Percentiles rank a stretch among this genome's conserved stretches.
These are phyloP conservation scores for Ginglymostoma cirratum DNA, from an alignment of 2,113 vertebrate species.

Conservation along the genomic window DNA sequence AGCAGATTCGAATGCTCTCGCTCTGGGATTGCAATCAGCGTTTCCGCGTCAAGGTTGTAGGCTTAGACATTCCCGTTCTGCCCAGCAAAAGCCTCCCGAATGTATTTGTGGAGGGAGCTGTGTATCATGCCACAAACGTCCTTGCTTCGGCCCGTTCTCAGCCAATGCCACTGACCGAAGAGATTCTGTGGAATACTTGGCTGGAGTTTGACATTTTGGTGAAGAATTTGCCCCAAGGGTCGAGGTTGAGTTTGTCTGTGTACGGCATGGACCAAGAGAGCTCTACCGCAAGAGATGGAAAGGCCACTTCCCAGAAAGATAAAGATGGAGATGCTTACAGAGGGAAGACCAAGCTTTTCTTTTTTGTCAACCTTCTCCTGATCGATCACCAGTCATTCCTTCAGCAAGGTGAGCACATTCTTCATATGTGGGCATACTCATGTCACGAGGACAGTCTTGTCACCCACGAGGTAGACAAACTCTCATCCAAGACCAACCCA, in stretches of 20 bases:
- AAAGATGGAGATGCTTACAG: slow-evolving; percentile 47
- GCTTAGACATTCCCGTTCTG: slow-evolving; percentile 57
- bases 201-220: slow-evolving; percentile 60
- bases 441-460: slow-evolving; percentile 51
- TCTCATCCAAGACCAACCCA: slow-evolving; percentile 62
- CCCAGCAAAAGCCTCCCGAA: slow-evolving; percentile 50
- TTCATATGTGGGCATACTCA: slow-evolving; percentile 63
- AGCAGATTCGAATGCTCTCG: slow-evolving; percentile 62
- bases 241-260: slow-evolving; percentile 59
- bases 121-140: slow-evolving; percentile 59
- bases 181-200: slow-evolving; percentile 67
- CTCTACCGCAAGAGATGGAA: slow-evolving; percentile 42
- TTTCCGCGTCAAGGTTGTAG: slow-evolving; percentile 62
- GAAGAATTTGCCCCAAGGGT: slow-evolving; percentile 57
- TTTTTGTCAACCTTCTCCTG: slow-evolving; percentile 64
- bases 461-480: slow-evolving; percentile 60
- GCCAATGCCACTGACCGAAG: slow-evolving; percentile 54
- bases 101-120: slow-evolving; percentile 54
- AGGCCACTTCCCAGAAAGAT: slow-evolving; percentile 1
- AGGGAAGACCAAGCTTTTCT: slow-evolving; percentile 54
- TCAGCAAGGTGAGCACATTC: slow-evolving; percentile 56
- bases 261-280: slow-evolving; percentile 45
- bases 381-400: slow-evolving; percentile 66
- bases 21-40: slow-evolving; percentile 62
- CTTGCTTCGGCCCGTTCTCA: slow-evolving; percentile 52